phyloP scores from a whole-genome alignment of 1,140 invertebrate species.

The Lysiphlebus fabarum region DNA sequence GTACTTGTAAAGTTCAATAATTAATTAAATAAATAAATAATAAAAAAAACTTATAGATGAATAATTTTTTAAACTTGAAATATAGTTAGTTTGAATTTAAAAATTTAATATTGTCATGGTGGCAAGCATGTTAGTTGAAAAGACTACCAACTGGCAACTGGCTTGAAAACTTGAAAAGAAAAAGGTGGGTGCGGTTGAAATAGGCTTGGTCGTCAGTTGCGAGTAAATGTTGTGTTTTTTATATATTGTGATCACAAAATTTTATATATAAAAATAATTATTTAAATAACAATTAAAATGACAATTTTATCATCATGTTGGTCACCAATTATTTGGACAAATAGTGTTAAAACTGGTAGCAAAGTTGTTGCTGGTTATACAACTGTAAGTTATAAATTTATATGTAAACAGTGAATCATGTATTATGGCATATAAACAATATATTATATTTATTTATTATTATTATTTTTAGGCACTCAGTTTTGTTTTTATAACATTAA shows the following conservation, averaged over 20 bases:
- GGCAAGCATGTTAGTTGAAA: too few relatives aligned
- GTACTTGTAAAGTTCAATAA: too few relatives aligned
- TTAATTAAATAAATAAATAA: too few relatives aligned
- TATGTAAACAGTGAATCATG: constrained; percentile 5
- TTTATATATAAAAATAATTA: constrained; percentile 2
- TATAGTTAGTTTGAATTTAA: too few relatives aligned
- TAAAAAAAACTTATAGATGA: too few relatives aligned
- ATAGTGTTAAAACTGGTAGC: constrained; percentile 71
- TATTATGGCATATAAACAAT: neutral
- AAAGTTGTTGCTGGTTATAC: constrained; percentile 76
- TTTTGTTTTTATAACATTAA: constrained; percentile 71
- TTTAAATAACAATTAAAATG: constrained; percentile 55
- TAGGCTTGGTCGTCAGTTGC: neutral
- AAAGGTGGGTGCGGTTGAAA: constrained; percentile 17
- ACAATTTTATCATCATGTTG: constrained; percentile 75
- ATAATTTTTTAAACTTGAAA: too few relatives aligned
- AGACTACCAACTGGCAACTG: too few relatives aligned
- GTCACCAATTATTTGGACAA: constrained; percentile 83
- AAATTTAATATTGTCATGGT: too few relatives aligned
- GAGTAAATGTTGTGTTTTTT: neutral
- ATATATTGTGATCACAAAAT: neutral
- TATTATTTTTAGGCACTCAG: constrained; percentile 62
- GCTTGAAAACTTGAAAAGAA: neutral
- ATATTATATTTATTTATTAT: neutral
- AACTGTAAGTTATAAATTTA: constrained; percentile 48